Evolutionary conservation across 2,797 vertebrate genomes (phyloP).

Genomic region (Channa striata): DNA sequence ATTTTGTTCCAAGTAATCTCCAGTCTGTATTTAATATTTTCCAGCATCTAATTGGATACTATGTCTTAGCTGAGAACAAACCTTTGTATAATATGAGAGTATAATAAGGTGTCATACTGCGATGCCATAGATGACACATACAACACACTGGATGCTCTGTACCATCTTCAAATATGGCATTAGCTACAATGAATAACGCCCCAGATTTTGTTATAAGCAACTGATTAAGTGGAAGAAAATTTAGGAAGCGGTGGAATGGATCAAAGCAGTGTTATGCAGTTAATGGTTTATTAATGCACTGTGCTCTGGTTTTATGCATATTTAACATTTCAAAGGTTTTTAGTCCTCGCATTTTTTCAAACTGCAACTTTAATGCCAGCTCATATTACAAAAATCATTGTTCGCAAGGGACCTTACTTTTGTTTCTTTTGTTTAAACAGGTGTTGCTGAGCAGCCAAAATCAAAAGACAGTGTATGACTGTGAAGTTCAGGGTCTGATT

Average conservation of each 20-base stretch:
- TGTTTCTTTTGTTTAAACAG: constrained; percentile 16
- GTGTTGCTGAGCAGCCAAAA: neutral
- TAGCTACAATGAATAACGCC: constrained; percentile 11
- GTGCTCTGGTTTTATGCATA: constrained; percentile 23
- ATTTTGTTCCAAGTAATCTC: neutral
- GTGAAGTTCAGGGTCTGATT: neutral
- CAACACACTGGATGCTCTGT: neutral
- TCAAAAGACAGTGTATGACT: neutral
- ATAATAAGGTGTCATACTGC: constrained; percentile 24
- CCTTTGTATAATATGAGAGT: neutral
- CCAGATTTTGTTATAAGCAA: constrained; percentile 36
- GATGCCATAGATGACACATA: constrained; percentile 24
- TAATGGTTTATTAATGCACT: constrained; percentile 52
- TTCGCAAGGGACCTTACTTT: constrained; percentile 1
- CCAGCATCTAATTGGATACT: neutral
- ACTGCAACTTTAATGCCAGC: constrained; percentile 14
- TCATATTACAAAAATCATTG: constrained; percentile 7
- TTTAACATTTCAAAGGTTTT: constrained; percentile 55
- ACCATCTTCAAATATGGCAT: constrained; percentile 9
- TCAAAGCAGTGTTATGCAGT: constrained; percentile 36
- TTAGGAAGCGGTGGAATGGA: constrained; percentile 29
- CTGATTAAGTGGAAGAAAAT: constrained; percentile 27
- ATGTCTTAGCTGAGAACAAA: neutral
- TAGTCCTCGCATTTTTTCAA: constrained; percentile 6
- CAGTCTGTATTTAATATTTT: constrained; percentile 14